Evolutionary conservation across 2,113 vertebrate genomes (phyloP).

Genomic region (Eptesicus fuscus): DNA sequence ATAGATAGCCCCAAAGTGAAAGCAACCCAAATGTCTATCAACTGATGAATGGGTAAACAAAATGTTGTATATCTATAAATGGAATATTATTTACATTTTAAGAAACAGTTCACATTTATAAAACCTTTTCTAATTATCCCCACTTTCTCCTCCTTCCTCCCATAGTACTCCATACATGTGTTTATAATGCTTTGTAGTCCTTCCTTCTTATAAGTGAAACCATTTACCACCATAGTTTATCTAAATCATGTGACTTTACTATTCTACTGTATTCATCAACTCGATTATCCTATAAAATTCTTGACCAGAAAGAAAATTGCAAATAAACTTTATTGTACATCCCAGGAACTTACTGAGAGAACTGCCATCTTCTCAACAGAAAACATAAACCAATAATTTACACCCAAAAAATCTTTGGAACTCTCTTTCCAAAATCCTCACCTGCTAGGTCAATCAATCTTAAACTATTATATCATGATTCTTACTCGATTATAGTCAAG

Average conservation of each 20-base stretch:
- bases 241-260: background rate
- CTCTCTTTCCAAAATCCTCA: background rate
- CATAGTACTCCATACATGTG: background rate
- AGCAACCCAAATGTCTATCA: background rate
- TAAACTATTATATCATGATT: background rate
- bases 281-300: conserved; percentile 2
- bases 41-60: background rate
- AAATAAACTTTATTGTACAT: background rate
- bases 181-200: background rate
- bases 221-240: background rate
- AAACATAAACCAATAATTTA: background rate
- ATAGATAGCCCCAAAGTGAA: background rate
- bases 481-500: background rate
- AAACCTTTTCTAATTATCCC: background rate
- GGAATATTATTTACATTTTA: background rate
- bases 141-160: background rate
- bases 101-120: background rate
- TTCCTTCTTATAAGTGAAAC: background rate
- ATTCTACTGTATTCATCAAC: background rate
- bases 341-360: background rate
- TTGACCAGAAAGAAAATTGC: background rate
- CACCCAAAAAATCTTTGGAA: background rate
- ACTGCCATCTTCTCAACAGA: background rate
- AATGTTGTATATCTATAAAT: background rate
- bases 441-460: background rate